phyloP scores from a whole-genome alignment of 1,140 invertebrate species.

The Parapsyche elsis region DNA sequence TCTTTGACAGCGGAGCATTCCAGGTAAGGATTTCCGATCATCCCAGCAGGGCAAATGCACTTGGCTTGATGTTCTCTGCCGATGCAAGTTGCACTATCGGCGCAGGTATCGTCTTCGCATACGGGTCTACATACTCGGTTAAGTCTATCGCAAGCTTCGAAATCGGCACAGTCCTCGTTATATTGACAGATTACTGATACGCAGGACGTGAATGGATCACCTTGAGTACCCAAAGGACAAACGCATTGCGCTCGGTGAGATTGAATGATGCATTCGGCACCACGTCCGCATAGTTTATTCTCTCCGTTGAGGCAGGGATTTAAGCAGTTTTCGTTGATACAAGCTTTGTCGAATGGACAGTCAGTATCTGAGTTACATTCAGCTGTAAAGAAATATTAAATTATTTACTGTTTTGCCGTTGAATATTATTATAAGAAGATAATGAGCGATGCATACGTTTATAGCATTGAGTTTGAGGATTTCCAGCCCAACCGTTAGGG shows the following conservation, averaged over 20 bases:
- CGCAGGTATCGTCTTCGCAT: conserved; percentile 82
- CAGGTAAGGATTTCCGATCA: conserved; percentile 81
- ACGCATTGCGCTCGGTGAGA: conserved; percentile 83
- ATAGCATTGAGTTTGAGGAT: conserved; percentile 86
- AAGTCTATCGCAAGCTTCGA: conserved; percentile 85
- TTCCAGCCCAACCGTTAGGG: conserved; percentile 84
- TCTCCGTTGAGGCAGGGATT: conserved; percentile 78
- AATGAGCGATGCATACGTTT: conserved; percentile 75
- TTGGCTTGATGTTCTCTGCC: conserved; percentile 80
- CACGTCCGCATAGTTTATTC: conserved; percentile 77
- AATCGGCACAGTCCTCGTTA: conserved; percentile 88
- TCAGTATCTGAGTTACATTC: conserved; percentile 85
- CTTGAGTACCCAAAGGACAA: conserved; percentile 87
- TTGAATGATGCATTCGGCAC: conserved; percentile 80
- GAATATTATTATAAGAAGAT: conserved; percentile 34
- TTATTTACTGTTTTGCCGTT: not conserved
- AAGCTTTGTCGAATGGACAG: conserved; percentile 88
- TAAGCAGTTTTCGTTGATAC: conserved; percentile 80
- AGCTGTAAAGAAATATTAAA: conserved; percentile 68
- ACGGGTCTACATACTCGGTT: conserved; percentile 86
- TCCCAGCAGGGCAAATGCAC: conserved; percentile 80
- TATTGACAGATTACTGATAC: conserved; percentile 86
- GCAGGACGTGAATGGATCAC: conserved; percentile 83
- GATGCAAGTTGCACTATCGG: conserved; percentile 77
- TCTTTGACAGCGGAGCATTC: conserved; percentile 69